Conservation (phyloP, 2,888 invertebrate species). For the Globia sparganii region DNA sequence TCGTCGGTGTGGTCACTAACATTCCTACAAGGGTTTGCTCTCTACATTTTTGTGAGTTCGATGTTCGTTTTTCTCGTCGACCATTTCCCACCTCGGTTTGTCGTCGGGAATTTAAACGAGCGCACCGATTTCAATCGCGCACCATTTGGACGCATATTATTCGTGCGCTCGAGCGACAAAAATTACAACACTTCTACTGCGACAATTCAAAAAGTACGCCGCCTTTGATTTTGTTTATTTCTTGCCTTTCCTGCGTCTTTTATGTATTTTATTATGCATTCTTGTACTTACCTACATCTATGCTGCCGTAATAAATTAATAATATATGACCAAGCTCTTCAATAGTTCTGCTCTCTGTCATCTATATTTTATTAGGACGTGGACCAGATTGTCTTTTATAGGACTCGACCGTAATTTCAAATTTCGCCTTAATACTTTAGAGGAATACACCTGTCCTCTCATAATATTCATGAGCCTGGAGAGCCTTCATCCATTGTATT, state of each 20-base stretch:
- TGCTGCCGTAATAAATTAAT: conserved; percentile 59
- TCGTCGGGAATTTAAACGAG: conserved; percentile 86
- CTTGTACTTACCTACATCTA: conserved; percentile 37
- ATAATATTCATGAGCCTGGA: conserved; percentile 60
- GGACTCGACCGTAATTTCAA: conserved; percentile 15
- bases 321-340: conserved; percentile 47
- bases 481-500: conserved; percentile 72
- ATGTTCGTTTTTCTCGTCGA: conserved; percentile 80
- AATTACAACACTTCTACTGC: conserved; percentile 71
- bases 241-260: conserved; percentile 62
- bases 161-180: conserved; percentile 75
- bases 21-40: conserved; percentile 88
- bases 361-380: conserved; percentile 34
- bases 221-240: conserved; percentile 62
- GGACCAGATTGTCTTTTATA: conserved; percentile 1
- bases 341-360: conserved; percentile 27
- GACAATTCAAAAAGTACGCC: conserved; percentile 74
- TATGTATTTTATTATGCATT: conserved; percentile 71
- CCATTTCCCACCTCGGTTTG: conserved; percentile 85
- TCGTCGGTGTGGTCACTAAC: conserved; percentile 79
- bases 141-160: conserved; percentile 70
- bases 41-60: conserved; percentile 83
- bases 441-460: conserved; percentile 51
- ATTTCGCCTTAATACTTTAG: conserved; percentile 29
- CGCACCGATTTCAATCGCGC: conserved; percentile 79